phyloP scores from a whole-genome alignment of 2,888 invertebrate genomes.

The Ephialtes manifestator region DNA sequence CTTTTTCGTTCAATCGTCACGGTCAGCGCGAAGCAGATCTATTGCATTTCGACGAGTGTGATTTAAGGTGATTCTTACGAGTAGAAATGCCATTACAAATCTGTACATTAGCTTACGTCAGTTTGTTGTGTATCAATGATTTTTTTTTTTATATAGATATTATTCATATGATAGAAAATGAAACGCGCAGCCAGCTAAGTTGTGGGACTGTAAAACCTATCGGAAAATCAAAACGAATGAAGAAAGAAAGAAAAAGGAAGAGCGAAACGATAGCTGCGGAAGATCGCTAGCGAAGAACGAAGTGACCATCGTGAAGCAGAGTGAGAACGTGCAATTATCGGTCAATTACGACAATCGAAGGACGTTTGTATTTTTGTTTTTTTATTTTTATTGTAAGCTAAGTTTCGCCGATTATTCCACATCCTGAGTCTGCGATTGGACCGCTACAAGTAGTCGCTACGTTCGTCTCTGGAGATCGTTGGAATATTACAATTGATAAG shows the following conservation, averaged over 20 bases:
- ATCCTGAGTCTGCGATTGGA: conserved; percentile 68
- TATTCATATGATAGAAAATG: conserved; percentile 40
- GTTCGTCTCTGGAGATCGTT: conserved; percentile 58
- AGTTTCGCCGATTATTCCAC: conserved; percentile 59
- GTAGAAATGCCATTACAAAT: conserved; percentile 75
- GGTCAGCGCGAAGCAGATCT: conserved; percentile 62
- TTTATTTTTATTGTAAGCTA: conserved; percentile 46
- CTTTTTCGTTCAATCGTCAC: conserved; percentile 46
- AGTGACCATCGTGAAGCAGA: conserved; percentile 66
- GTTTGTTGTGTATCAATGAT: conserved; percentile 60
- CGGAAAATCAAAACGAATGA: neutral
- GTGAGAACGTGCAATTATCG: conserved; percentile 64
- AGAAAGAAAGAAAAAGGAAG: conserved; percentile 21
- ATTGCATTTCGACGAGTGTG: conserved; percentile 53
- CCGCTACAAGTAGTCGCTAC: conserved; percentile 66
- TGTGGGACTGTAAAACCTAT: neutral
- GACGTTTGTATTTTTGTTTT: conserved; percentile 27
- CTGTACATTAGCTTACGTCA: conserved; percentile 78
- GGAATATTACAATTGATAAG: neutral
- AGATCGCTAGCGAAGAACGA: conserved; percentile 58
- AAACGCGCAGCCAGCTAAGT: conserved; percentile 15
- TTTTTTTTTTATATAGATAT: conserved; percentile 25
- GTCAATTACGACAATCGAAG: conserved; percentile 20
- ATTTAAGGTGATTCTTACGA: conserved; percentile 57
- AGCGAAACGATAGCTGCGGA: conserved; percentile 5